Conservation (phyloP, 2,113 vertebrate genomes). For the Calonectris borealis region DNA sequence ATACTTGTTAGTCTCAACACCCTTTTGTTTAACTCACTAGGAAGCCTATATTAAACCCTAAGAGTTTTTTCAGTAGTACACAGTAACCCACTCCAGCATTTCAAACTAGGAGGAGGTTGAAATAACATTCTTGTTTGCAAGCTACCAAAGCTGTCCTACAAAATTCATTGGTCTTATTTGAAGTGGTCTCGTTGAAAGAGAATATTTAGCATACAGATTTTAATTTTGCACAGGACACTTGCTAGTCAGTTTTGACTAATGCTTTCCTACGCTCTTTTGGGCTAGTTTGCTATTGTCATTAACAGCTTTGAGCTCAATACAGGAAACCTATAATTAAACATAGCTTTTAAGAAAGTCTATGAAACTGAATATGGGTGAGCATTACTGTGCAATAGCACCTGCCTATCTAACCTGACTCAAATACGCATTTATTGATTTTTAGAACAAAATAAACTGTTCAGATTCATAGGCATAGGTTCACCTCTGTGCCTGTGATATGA, state of each 20-base stretch:
- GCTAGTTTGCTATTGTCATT: not conserved
- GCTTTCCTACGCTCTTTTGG: not conserved
- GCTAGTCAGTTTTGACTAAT: conserved; percentile 3
- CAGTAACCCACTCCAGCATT: not conserved
- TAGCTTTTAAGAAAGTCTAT: not conserved
- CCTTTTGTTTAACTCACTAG: not conserved
- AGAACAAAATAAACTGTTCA: conserved; percentile 55
- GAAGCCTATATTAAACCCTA: not conserved
- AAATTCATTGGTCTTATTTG: not conserved
- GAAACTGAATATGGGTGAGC: conserved; percentile 15
- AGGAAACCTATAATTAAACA: not conserved
- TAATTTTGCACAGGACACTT: not conserved
- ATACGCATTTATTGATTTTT: conserved; percentile 9
- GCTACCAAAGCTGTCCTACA: not conserved
- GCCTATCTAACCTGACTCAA: conserved; percentile 38
- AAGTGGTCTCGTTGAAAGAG: not conserved
- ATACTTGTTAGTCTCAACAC: conserved; percentile 9
- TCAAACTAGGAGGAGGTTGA: not conserved
- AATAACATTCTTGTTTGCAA: not conserved
- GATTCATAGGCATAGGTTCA: conserved; percentile 43
- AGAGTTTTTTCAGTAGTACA: conserved; percentile 20
- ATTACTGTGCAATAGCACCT: conserved; percentile 51
- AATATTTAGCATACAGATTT: not conserved
- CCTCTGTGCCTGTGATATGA: conserved; percentile 30
- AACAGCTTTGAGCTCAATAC: not conserved